Conservation (phyloP, 2,888 invertebrate genomes). For the Caenorhabditis japonica region DNA sequence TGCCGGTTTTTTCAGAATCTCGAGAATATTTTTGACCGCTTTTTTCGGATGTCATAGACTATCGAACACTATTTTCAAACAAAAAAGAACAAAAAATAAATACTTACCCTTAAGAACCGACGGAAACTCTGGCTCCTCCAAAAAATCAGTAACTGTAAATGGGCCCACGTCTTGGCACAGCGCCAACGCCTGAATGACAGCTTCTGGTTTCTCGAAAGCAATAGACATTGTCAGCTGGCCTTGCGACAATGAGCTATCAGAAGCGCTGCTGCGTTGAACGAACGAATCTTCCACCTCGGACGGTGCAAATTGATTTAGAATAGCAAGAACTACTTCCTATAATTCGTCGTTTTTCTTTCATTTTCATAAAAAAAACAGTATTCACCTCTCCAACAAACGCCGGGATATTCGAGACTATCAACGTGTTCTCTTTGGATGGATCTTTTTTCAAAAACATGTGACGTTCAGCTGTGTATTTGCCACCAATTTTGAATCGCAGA, state of each 20-base stretch:
- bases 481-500: conserved; percentile 30
- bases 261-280: conserved; percentile 44
- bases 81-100: background rate
- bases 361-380: background rate
- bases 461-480: conserved; percentile 30
- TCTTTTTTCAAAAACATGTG: conserved; percentile 51
- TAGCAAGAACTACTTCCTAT: conserved; percentile 44
- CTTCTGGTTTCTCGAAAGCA: conserved; percentile 48
- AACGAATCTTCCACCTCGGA: conserved; percentile 39
- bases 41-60: no score
- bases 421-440: conserved; percentile 36
- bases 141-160: conserved; percentile 43
- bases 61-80: background rate
- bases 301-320: conserved; percentile 45
- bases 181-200: conserved; percentile 33
- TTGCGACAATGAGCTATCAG: conserved; percentile 42
- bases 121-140: conserved; percentile 29
- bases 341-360: conserved; percentile 8
- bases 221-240: conserved; percentile 55
- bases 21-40: no score
- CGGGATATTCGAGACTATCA: conserved; percentile 57
- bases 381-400: conserved; percentile 51
- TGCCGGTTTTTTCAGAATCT: no score
- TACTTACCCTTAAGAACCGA: conserved; percentile 46
- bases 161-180: conserved; percentile 46